Conservation (phyloP, 2,113 vertebrate genomes). For the Petrocephalus zakoni region DNA sequence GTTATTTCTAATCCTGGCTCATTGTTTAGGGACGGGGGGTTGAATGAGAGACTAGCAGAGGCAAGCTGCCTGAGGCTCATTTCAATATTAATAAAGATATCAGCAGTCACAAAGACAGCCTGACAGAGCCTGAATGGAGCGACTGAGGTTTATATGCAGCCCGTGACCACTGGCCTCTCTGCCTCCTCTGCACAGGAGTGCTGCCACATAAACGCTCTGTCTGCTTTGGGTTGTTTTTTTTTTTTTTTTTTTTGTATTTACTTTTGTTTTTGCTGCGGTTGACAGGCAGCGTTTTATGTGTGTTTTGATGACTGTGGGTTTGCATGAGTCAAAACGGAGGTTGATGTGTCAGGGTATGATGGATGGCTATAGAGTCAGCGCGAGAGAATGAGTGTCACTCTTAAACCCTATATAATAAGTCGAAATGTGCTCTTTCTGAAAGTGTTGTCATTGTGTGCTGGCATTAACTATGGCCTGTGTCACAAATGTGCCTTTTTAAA, state of each 20-base stretch:
- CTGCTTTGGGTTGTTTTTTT: not conserved
- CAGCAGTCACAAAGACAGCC: conserved; percentile 65
- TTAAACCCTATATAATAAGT: not conserved
- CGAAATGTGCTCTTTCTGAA: not conserved
- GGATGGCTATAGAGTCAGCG: not conserved
- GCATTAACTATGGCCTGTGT: not conserved
- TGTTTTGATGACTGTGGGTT: not conserved
- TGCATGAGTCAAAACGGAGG: not conserved
- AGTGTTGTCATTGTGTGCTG: not conserved
- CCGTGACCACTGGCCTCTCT: conserved; percentile 21
- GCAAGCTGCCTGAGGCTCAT: conserved; percentile 45
- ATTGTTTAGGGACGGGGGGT: conserved; percentile 11
- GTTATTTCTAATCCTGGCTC: conserved; percentile 10
- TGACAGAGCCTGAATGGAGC: conserved; percentile 64
- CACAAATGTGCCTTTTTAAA: not conserved
- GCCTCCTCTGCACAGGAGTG: not conserved
- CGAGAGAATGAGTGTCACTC: not conserved
- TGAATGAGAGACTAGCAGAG: conserved; percentile 38
- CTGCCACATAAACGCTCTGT: not conserved
- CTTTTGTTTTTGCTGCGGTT: not conserved
- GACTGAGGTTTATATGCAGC: not conserved
- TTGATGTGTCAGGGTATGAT: not conserved
- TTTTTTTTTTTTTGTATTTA: not conserved
- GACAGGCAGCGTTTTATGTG: not conserved
- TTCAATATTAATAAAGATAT: conserved; percentile 66